A percentile compares a stretch with the other conserved stretches of the same genome.
These are phyloP conservation scores for Formicarius rufipectus DNA, from an alignment of 2,113 vertebrate species.

Conservation along the genomic window DNA sequence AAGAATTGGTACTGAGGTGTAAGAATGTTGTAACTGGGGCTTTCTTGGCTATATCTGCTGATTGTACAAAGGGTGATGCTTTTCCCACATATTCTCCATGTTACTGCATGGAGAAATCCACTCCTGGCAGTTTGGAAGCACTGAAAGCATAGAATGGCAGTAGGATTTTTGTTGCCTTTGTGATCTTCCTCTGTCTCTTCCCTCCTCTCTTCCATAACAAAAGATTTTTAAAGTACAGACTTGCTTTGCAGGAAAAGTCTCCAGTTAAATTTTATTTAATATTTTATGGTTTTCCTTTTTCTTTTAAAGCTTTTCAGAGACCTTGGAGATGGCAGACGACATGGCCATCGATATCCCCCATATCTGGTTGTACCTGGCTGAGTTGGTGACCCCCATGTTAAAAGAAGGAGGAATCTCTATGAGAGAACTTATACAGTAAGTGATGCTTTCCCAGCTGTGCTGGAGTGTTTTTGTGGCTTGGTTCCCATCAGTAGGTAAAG, in stretches of 20 bases:
- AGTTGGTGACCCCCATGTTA: constrained; percentile 90
- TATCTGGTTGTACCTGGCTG: constrained; percentile 97
- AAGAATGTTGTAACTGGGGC: background rate
- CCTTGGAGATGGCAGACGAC: constrained; percentile 92
- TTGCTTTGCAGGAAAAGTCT: background rate
- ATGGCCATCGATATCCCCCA: constrained; percentile 99
- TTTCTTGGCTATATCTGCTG: background rate
- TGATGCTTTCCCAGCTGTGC: background rate
- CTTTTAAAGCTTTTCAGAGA: constrained; percentile 85
- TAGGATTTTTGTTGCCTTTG: background rate
- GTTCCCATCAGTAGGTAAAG: background rate
- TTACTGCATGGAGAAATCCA: background rate
- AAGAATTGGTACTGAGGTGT: background rate
- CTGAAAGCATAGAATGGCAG: background rate
- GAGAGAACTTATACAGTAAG: constrained; percentile 93
- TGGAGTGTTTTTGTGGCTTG: fast-evolving
- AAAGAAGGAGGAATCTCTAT: constrained; percentile 94
- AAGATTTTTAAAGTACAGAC: background rate
- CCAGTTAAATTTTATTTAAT: background rate
- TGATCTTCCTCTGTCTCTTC: background rate
- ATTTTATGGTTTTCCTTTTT: background rate
- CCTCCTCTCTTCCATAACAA: background rate
- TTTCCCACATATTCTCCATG: background rate
- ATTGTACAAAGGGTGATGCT: background rate
- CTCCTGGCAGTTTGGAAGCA: background rate